Conservation (phyloP, 1,140 invertebrate species). For the Periplaneta americana region DNA sequence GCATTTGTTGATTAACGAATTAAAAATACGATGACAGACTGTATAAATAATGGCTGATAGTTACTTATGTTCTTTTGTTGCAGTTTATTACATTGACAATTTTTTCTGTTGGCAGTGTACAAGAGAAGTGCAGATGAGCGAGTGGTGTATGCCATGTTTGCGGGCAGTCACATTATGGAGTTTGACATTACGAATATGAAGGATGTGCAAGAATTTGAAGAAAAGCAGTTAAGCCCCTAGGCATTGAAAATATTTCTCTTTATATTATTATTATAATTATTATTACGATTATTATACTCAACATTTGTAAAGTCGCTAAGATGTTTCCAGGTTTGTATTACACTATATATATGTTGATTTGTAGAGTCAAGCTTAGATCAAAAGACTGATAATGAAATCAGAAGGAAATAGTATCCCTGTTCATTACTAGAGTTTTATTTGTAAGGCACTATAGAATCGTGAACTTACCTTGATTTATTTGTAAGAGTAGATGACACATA, state of each 20-base stretch:
- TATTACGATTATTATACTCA: background rate
- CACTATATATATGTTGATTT: background rate
- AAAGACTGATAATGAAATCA: no score
- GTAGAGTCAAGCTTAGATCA: background rate
- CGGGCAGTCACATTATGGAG: constrained; percentile 34
- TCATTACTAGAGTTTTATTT: background rate
- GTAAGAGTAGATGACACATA: background rate
- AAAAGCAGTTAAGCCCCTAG: background rate
- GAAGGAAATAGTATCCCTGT: no score
- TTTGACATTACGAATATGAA: constrained; percentile 32
- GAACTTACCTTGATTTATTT: background rate
- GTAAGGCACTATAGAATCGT: background rate
- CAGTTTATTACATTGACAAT: no score
- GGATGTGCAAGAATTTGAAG: constrained; percentile 19
- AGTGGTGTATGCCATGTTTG: constrained; percentile 33
- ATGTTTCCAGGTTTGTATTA: background rate
- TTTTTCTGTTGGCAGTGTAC: constrained; percentile 28
- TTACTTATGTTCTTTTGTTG: no score
- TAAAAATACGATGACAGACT: no score
- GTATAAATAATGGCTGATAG: no score
- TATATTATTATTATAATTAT: background rate
- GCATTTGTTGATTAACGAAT: no score
- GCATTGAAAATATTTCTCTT: background rate
- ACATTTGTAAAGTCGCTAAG: background rate
- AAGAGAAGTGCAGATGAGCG: constrained; percentile 27